Conservation (phyloP, 2,797 vertebrate genomes). For the Chloroceryle amazona region DNA sequence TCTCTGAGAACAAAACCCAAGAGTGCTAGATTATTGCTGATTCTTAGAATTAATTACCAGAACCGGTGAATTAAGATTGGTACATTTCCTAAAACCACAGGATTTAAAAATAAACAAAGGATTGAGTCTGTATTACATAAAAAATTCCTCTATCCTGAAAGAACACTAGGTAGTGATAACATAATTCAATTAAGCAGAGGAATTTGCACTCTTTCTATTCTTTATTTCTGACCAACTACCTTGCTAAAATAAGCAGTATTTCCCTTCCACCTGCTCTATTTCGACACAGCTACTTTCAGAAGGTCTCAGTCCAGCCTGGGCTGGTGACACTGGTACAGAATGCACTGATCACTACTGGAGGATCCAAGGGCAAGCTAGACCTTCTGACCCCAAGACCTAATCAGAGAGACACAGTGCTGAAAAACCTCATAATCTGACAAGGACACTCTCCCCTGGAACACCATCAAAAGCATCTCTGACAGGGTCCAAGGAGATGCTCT, state of each 20-base stretch:
- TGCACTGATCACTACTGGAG: neutral
- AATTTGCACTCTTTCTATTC: conserved; percentile 22
- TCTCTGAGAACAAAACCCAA: conserved; percentile 19
- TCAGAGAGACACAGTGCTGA: neutral
- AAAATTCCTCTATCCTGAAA: neutral
- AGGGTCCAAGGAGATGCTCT: neutral
- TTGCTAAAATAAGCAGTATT: neutral
- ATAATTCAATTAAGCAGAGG: conserved; percentile 35
- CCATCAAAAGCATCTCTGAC: neutral
- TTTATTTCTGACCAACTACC: conserved; percentile 6
- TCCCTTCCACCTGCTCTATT: neutral
- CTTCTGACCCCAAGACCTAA: neutral
- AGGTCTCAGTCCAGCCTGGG: neutral
- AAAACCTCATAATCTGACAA: neutral
- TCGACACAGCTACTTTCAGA: neutral
- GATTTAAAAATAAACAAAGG: conserved; percentile 51
- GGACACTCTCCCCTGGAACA: neutral
- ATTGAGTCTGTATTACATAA: conserved; percentile 25
- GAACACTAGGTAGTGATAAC: conserved; percentile 16
- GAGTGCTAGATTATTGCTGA: conserved; percentile 13
- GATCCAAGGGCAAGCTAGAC: neutral
- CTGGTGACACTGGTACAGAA: neutral
- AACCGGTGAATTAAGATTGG: conserved; percentile 40
- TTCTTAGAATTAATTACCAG: conserved; percentile 45
- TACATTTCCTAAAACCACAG: conserved; percentile 9